Evolutionary conservation across 2,113 vertebrate genomes (phyloP).

Genomic region (Nematolebias whitei): DNA sequence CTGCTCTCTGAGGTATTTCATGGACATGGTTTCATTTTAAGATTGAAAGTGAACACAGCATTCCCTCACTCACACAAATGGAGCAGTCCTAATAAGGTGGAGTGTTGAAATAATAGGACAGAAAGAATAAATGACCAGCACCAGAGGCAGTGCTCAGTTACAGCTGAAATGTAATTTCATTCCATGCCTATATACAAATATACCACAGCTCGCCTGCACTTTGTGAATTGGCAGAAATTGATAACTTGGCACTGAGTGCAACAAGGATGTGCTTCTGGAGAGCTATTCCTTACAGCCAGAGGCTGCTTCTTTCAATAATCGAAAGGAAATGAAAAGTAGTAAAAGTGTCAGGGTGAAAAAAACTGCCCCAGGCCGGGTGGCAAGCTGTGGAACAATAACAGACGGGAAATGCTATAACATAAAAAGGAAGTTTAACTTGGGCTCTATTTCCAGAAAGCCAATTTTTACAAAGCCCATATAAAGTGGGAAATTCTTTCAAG

Average conservation of each 20-base stretch:
- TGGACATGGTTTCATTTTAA: not conserved
- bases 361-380: not conserved
- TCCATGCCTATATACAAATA: conserved; percentile 49
- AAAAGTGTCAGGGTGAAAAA: conserved; percentile 21
- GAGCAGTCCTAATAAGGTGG: conserved; percentile 7
- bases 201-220: conserved; percentile 22
- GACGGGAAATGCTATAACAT: not conserved
- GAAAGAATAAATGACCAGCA: conserved; percentile 25
- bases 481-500: not conserved
- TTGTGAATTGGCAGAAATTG: conserved; percentile 44
- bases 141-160: conserved; percentile 25
- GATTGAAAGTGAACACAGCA: not conserved
- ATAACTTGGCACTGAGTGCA: conserved; percentile 34
- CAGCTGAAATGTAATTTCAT: conserved; percentile 40
- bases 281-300: conserved; percentile 22
- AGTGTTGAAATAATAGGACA: conserved; percentile 20
- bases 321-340: conserved; percentile 25
- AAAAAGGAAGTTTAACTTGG: not conserved
- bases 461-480: too few species aligned
- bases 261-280: conserved; percentile 43
- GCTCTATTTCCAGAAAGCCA: not conserved
- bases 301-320: conserved; percentile 42
- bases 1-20: not conserved
- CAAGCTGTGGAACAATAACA: not conserved
- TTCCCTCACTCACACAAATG: not conserved